Evolutionary conservation across 2,888 invertebrate genomes (phyloP).

Genomic region (Aelia acuminata): DNA sequence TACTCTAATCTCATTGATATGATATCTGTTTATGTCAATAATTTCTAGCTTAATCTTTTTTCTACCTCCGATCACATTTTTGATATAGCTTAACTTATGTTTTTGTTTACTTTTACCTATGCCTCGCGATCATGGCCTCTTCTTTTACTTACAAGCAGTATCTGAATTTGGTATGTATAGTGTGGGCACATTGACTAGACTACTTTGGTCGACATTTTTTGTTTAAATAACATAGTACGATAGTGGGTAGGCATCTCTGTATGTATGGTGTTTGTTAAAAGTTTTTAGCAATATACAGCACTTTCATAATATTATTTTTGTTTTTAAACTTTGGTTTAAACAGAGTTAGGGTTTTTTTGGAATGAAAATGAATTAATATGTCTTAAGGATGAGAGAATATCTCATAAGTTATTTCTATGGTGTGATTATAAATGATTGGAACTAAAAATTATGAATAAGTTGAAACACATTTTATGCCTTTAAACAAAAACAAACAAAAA

Average conservation of each 20-base stretch:
- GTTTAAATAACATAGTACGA: not conserved
- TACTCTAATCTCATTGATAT: conserved; percentile 11
- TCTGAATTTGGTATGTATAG: conserved; percentile 60
- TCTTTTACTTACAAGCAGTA: conserved; percentile 62
- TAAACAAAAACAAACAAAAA: no score
- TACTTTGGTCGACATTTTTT: not conserved
- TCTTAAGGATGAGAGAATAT: not conserved
- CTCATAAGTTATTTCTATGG: not conserved
- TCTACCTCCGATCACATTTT: conserved; percentile 18
- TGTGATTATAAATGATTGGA: no score
- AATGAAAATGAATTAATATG: not conserved
- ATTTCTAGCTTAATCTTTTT: not conserved
- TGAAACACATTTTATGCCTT: no score
- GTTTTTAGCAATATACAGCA: not conserved
- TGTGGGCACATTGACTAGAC: not conserved
- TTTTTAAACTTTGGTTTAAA: not conserved
- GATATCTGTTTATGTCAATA: conserved; percentile 50
- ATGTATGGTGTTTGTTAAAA: not conserved
- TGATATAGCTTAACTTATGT: conserved; percentile 16
- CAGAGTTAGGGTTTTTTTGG: not conserved
- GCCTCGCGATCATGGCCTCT: not conserved
- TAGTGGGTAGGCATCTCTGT: not conserved
- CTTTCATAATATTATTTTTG: not conserved
- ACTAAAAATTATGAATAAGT: no score
- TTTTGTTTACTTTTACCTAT: conserved; percentile 31